Conservation (phyloP, 2,797 vertebrate genomes). For the Phataginus tricuspis region DNA sequence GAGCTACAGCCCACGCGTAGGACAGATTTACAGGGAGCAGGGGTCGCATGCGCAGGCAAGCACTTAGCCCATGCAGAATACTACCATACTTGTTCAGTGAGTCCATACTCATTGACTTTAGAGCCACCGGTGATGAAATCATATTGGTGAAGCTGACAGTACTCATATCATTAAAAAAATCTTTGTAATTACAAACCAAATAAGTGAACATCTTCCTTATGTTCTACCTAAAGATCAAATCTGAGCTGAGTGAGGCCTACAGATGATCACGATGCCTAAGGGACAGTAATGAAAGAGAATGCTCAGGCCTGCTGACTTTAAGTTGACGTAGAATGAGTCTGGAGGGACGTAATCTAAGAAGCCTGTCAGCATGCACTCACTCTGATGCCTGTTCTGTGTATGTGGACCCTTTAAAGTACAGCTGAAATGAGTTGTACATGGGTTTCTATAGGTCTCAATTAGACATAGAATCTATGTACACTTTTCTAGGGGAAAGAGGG, state of each 20-base stretch:
- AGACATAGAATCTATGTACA: not conserved
- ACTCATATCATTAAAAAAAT: not conserved
- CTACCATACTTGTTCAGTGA: accelerated
- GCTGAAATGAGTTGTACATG: accelerated
- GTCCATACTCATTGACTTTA: not conserved
- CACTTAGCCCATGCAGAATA: accelerated
- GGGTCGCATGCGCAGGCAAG: not conserved
- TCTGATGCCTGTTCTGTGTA: not conserved
- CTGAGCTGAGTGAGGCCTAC: not conserved
- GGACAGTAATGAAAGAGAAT: not conserved
- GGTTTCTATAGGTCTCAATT: not conserved
- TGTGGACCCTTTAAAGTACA: not conserved
- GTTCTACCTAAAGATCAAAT: not conserved
- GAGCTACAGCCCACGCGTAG: not conserved
- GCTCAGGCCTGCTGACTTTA: not conserved
- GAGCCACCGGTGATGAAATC: not conserved
- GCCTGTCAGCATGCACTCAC: not conserved
- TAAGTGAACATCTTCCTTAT: not conserved
- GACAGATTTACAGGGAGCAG: not conserved
- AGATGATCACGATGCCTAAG: not conserved
- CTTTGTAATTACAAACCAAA: not conserved
- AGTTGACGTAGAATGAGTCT: not conserved
- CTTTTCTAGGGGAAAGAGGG: not conserved
- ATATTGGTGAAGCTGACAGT: not conserved
- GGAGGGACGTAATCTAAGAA: not conserved